Evolutionary conservation across 2,113 vertebrate genomes (phyloP).

Genomic region (Phalacrocorax carbo): DNA sequence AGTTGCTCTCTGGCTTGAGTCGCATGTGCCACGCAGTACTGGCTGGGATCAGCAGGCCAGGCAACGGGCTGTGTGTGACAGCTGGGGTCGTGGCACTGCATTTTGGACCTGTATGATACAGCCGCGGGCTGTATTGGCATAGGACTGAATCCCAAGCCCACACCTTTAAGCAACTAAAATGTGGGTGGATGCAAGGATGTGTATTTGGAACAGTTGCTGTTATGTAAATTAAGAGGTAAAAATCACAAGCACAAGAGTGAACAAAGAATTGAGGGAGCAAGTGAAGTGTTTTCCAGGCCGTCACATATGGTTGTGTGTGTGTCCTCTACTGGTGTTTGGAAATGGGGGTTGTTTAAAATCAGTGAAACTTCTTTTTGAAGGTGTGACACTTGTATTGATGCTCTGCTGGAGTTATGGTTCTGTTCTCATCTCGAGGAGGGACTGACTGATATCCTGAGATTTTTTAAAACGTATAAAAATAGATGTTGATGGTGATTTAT

Average conservation of each 20-base stretch:
- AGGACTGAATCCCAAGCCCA: neutral
- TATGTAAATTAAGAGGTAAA: neutral
- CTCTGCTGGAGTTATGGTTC: neutral
- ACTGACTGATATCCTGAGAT: too few relatives aligned
- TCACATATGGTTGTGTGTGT: too few relatives aligned
- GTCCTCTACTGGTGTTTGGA: neutral
- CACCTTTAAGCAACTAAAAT: neutral
- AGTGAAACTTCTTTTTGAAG: neutral
- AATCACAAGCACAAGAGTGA: neutral
- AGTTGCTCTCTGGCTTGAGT: neutral
- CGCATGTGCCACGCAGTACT: neutral
- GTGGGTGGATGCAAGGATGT: neutral
- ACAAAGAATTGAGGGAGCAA: neutral
- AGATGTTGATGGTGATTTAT: neutral
- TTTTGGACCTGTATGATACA: fast-evolving
- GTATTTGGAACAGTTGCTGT: neutral
- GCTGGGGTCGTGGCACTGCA: neutral
- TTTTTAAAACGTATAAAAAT: neutral
- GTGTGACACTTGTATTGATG: neutral
- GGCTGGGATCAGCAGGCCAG: neutral
- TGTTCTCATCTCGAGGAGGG: too few relatives aligned
- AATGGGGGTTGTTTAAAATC: neutral
- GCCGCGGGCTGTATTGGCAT: neutral
- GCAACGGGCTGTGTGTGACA: neutral
- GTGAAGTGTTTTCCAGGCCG: neutral